Conservation (phyloP, 2,113 vertebrate species). For the Cygnus atratus region DNA sequence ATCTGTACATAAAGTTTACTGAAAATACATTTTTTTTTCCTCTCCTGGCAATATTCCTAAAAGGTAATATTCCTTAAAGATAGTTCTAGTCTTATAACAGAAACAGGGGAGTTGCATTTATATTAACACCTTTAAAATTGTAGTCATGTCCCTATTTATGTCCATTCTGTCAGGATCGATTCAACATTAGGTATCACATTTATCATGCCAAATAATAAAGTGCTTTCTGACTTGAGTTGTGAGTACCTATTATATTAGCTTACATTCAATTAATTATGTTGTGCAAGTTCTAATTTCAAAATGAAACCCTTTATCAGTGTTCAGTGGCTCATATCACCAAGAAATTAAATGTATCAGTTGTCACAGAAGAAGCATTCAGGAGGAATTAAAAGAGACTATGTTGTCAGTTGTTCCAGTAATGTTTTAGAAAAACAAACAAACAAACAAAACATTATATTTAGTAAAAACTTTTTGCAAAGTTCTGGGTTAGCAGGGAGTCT, state of each 20-base stretch:
- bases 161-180: not conserved
- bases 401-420: slow-evolving; percentile 32
- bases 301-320: slow-evolving; percentile 52
- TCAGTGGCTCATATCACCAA: slow-evolving; percentile 40
- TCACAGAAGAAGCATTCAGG: slow-evolving; percentile 2
- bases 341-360: slow-evolving; percentile 57
- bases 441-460: not conserved
- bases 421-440: slow-evolving; percentile 14
- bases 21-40: not conserved
- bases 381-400: slow-evolving; percentile 23
- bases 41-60: not conserved
- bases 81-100: not conserved
- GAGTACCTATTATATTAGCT: slow-evolving; percentile 56
- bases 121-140: not conserved
- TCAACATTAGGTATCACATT: slow-evolving; percentile 8
- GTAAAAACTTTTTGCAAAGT: not conserved
- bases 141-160: not conserved
- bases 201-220: slow-evolving; percentile 40
- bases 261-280: slow-evolving; percentile 69
- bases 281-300: slow-evolving; percentile 59
- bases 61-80: not conserved
- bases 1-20: not conserved
- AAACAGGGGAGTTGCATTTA: not conserved
- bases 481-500: not conserved
- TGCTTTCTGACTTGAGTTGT: slow-evolving; percentile 59